These are phyloP conservation scores for Hydraecia micacea DNA, from an alignment of 2,888 invertebrate species.

Conservation along the genomic window DNA sequence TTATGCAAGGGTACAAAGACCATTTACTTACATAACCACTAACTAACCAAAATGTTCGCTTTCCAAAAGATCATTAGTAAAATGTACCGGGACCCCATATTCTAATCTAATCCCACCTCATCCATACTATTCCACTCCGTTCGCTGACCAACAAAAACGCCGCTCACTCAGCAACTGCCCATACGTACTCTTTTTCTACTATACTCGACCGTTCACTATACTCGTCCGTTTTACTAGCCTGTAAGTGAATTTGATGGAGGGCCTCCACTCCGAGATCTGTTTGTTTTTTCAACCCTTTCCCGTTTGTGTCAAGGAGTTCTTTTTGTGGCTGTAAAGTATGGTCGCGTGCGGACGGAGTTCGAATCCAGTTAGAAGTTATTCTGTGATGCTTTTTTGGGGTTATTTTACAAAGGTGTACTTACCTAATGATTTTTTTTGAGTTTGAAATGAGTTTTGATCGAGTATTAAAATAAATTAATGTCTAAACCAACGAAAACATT, in stretches of 20 bases:
- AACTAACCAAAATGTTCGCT: background rate
- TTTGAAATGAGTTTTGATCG: background rate
- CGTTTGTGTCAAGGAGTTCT: constrained; percentile 49
- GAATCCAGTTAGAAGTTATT: constrained; percentile 35
- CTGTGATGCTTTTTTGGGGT: constrained; percentile 33
- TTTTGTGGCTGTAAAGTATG: constrained; percentile 64
- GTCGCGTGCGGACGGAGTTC: constrained; percentile 66
- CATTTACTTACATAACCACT: background rate
- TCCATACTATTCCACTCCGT: constrained; percentile 58
- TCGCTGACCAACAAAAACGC: constrained; percentile 82
- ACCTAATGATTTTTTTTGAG: background rate
- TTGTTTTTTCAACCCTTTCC: constrained; percentile 65
- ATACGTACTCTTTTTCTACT: constrained; percentile 45
- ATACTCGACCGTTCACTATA: constrained; percentile 50
- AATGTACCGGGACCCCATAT: background rate
- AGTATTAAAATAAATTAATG: background rate
- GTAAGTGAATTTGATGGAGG: constrained; percentile 81
- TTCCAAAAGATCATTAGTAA: background rate
- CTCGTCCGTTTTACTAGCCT: constrained; percentile 64
- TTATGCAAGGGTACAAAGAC: background rate
- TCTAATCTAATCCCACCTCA: background rate
- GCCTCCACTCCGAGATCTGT: constrained; percentile 62
- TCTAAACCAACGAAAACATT: background rate
- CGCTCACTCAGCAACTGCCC: constrained; percentile 60
- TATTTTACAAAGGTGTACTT: constrained; percentile 38